Evolutionary conservation across 2,888 invertebrate genomes (phyloP), one percentile per base, ranked within the genome.

Genomic region (Oligia latruncula): DNA sequence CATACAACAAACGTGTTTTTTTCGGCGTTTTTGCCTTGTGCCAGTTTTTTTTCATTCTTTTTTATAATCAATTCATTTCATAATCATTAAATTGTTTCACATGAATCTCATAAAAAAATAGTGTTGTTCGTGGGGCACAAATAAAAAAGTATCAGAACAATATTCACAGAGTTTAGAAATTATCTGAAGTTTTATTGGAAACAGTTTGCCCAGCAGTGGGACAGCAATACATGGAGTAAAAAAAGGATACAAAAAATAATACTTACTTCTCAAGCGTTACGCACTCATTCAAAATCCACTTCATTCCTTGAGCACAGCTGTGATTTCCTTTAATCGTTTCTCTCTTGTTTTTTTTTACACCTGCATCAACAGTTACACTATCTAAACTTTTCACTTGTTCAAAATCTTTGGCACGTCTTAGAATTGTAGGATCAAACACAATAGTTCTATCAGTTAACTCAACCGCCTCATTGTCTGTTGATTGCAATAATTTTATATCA

Each of bases 401-500:
- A 65, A 55, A 55, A 55, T 77, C 13, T 46, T 58, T 58, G 49
- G 15, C 35, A 49, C 6, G 15, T 13, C 15, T 49, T 5, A 17
- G 9, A 49, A 58, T 40, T 49, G 15, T 11, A 77, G 20, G n/a
- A n/a, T n/a, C 9, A 15, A 55, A 5, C 77, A 65, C 8, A 46
- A 55, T 2, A 20, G 20, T 20, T 11, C 9, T 55, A 17, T 5
- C 20, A 15, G 17, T 49, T 5, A 20, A 15, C 0, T 40, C 35
- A 40, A 40, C 9, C 8, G 52, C 15, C 15, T 35, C 2, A 52
- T 35, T 35, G 4, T 52, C 15, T 43, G 8, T 11, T 35, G 43
- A 13, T n/a, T 13, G 65, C 58, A 80, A 66, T 82, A 58, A 80
- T 60, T 73, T 58, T 17, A 40, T 9, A 65, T 74, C 40, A 58